Base-by-base conservation (phyloP, 2,888 invertebrate genomes). In the Zygaena filipendulae region DNA sequence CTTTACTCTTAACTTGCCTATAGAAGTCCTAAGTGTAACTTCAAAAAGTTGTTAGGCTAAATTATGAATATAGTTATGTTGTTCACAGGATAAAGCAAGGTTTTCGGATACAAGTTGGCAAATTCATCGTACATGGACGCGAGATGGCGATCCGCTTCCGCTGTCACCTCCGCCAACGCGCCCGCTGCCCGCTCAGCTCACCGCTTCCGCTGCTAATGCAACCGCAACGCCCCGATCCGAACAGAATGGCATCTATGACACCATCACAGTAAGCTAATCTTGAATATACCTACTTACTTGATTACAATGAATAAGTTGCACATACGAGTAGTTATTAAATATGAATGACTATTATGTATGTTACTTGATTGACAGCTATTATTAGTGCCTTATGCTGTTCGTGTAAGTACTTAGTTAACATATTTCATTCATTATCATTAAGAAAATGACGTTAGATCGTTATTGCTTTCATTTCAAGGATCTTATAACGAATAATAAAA, bases 51-150 rank as follows among this genome's bases (percentile, higher is more conserved):
- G n/a, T n/a, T n/a, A n/a, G n/a, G n/a, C n/a, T n/a, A 4, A 16
- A 6, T 16, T 16, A 16, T 16, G 16, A 16, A 16, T 16, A 4
- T 6, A 16, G 5, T 16, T 7, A 16, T 16, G 7, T 16, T 16
- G 16, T 16, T 7, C 4, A 42, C 80, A 85, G 86, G 85, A 84
- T 40, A 83, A 84, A 52, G 85, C 86, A 43, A 81, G 88, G 50
- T 88, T 87, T 59, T 84, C 86, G 43, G 88, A 88, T 60, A 88
- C 88, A 31, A 87, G 88, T 54, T 87, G 87, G 82, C 86, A 86
- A 59, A 88, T 88, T 38, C 87, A 87, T 57, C 83, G 85, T 37
- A 84, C 85, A 51, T 87, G 87, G 87, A 66, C 81, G 25, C 81
- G 82, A 38, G 83, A 74, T 52, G 77, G 69, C 20, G 70, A 70